Evolutionary conservation across 2,888 invertebrate species (phyloP), one percentile per base, ranked within the genome.

Genomic region (Drosophila affinis): DNA sequence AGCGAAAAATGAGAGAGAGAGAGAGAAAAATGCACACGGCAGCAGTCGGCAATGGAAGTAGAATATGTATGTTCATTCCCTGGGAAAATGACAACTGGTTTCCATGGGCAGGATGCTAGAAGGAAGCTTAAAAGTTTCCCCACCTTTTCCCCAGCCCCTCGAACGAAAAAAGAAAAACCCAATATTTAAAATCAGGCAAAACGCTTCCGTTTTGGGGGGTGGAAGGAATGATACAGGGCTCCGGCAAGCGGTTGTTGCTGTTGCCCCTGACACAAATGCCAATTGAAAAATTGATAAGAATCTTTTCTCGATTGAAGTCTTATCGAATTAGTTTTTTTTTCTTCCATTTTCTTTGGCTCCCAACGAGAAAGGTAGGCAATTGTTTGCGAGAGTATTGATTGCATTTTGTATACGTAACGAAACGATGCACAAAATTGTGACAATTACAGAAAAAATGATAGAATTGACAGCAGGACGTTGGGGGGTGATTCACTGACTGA

Each of bases 221-320:
- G 27, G 27, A 27, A 27, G 9, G 9, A 52, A 63, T 75, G 55
- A 55, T 62, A 57, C n/a, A 14, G 34, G 32, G 58, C 24, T 54
- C 45, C 46, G 45, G 46, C 10, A 49, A 34, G 29, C 14, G 47
- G 14, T 14, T n/a, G 24, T 29, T 57, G 59, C 67, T 53, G 65
- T 68, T 56, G 68, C 67, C 65, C 24, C 21, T 59, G 44, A 56
- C 56, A 45, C 24, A 27, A 62, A 78, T 83, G 81, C 67, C 87
- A 81, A 81, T 81, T 81, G 87, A 83, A 80, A 72, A 75, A 49
- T 53, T 53, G 47, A 69, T 53, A 45, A 52, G 49, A 68, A 67
- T 56, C n/a, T 6, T 39, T n/a, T 39, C 7, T 39, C 65, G 68
- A 68, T 67, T 45, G 65, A 49, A 67, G 65, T 45, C 65, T 67